Percentiles rank a stretch among this genome's conserved stretches.
Evolutionary conservation across 2,113 vertebrate genomes (phyloP).

Genomic region (Grammomys surdaster): DNA sequence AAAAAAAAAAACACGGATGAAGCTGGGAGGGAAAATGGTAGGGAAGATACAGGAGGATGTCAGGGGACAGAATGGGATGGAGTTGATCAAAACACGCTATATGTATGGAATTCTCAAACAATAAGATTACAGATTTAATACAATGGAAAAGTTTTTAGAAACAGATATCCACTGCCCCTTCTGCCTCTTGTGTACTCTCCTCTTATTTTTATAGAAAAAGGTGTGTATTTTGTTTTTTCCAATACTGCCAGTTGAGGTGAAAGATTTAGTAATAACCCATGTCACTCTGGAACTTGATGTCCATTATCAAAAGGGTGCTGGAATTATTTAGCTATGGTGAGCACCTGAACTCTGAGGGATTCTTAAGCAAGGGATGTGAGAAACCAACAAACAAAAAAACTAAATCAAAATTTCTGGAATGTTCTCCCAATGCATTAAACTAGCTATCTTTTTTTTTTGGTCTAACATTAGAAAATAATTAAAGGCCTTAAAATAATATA

Average conservation of each 20-base stretch:
- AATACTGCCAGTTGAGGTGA: not conserved
- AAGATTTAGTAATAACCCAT: not conserved
- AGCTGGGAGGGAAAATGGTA: too few relatives aligned
- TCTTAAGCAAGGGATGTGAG: not conserved
- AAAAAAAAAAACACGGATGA: not conserved
- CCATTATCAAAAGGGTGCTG: not conserved
- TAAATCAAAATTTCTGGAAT: not conserved
- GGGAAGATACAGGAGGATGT: too few relatives aligned
- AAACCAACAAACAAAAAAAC: not conserved
- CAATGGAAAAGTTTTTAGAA: not conserved
- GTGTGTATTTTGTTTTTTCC: not conserved
- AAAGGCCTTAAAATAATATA: not conserved
- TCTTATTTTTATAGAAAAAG: not conserved
- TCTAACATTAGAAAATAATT: slow-evolving; percentile 4
- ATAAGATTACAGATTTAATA: not conserved
- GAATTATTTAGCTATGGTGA: not conserved
- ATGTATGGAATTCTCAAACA: not conserved
- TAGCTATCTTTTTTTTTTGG: not conserved
- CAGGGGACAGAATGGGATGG: not conserved
- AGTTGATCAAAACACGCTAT: not conserved
- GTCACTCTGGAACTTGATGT: not conserved
- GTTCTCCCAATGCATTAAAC: slow-evolving; percentile 45
- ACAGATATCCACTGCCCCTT: not conserved
- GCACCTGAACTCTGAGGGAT: not conserved
- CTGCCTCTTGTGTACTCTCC: not conserved